Conservation (phyloP, 1,140 invertebrate species). For the Orchesella cincta region DNA sequence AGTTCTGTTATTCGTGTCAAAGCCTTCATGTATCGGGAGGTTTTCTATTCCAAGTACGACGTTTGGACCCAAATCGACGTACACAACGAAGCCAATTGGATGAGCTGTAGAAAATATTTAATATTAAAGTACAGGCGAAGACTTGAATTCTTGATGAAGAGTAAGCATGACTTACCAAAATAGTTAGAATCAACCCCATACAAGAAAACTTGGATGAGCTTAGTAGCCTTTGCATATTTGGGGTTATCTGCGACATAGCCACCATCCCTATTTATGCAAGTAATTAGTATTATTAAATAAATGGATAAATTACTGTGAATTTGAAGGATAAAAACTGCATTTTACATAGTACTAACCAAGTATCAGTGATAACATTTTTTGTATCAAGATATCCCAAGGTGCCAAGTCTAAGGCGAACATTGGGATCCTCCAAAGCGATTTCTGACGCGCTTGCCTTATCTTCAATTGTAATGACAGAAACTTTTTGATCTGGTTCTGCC, state of each 20-base stretch:
- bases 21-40: not conserved
- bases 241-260: constrained; percentile 8
- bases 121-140: not conserved
- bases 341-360: not conserved
- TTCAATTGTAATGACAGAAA: not conserved
- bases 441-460: not conserved
- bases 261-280: not conserved
- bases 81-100: not conserved
- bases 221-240: not conserved
- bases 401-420: not conserved
- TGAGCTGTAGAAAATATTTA: not conserved
- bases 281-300: not conserved
- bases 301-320: not conserved
- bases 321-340: not conserved
- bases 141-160: not conserved
- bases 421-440: not conserved
- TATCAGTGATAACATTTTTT: not conserved
- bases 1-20: not conserved
- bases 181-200: not conserved
- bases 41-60: not conserved
- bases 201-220: not conserved
- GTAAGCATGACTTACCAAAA: not conserved
- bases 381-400: constrained; percentile 1
- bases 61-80: not conserved
- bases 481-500: not conserved